Percentiles rank a stretch among this genome's conserved stretches.
phyloP scores from a whole-genome alignment of 2,888 invertebrate species.

The Drosophila aldrichi region DNA sequence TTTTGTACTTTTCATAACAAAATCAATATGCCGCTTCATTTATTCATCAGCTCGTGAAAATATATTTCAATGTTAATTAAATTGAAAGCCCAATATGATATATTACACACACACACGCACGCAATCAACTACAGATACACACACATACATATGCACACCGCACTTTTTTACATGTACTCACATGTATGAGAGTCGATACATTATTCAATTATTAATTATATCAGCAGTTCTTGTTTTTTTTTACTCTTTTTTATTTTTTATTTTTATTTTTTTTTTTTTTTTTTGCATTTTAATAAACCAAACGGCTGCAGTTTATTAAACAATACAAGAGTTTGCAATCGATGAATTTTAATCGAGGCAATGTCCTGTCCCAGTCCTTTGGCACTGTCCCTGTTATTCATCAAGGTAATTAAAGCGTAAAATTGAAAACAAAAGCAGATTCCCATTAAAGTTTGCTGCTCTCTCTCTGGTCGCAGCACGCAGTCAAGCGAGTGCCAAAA shows the following conservation, averaged over 20 bases:
- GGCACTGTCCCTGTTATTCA: constrained; percentile 48
- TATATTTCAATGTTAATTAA: constrained; percentile 70
- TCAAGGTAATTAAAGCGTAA: constrained; percentile 76
- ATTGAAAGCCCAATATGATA: constrained; percentile 54
- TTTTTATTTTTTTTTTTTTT: neutral
- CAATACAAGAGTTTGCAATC: constrained; percentile 40
- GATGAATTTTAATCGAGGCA: constrained; percentile 63
- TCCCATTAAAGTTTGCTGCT: constrained; percentile 45
- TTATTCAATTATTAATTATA: constrained; percentile 69
- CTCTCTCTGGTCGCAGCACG: constrained; percentile 17
- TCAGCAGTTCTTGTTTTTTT: constrained; percentile 15
- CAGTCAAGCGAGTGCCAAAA: constrained; percentile 52
- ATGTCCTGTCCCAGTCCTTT: constrained; percentile 16
- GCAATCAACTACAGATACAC: constrained; percentile 7
- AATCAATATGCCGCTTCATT: constrained; percentile 43
- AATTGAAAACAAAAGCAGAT: constrained; percentile 70
- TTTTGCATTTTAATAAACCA: constrained; percentile 40
- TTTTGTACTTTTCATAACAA: constrained; percentile 8
- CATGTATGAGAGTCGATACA: constrained; percentile 24
- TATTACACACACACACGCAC: constrained; percentile 3
- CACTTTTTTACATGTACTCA: neutral
- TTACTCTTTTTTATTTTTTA: neutral
- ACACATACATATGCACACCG: neutral
- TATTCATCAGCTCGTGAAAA: constrained; percentile 25
- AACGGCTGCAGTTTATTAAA: constrained; percentile 68